Evolutionary conservation across 2,797 vertebrate species (phyloP).

Genomic region (Myotis daubentonii): DNA sequence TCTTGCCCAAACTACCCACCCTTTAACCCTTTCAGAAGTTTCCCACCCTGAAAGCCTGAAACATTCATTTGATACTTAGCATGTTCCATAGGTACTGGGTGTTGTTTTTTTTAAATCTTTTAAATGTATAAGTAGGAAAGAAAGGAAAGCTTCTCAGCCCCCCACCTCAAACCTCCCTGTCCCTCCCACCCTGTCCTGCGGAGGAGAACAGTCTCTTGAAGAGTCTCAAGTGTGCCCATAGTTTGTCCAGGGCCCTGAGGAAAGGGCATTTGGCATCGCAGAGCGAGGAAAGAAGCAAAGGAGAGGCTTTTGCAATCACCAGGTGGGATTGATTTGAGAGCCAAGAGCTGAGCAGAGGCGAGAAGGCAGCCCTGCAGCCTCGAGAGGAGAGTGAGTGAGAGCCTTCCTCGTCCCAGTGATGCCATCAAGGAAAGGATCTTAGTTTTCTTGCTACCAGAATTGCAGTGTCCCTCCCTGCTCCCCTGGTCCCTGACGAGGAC

Average conservation of each 20-base stretch:
- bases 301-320: conserved; percentile 47
- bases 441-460: conserved; percentile 51
- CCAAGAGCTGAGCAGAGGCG: conserved; percentile 38
- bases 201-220: conserved; percentile 1
- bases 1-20: conserved; percentile 18
- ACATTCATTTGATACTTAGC: conserved; percentile 44
- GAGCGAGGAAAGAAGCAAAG: conserved; percentile 18
- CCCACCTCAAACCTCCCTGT: background rate
- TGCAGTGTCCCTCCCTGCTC: conserved; percentile 35
- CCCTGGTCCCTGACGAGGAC: conserved; percentile 60
- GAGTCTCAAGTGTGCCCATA: background rate
- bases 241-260: background rate
- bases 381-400: background rate
- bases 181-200: background rate
- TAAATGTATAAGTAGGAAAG: conserved; percentile 6
- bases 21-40: conserved; percentile 41
- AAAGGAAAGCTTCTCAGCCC: background rate
- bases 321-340: conserved; percentile 61
- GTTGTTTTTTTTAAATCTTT: background rate
- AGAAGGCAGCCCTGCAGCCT: background rate
- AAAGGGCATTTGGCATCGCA: conserved; percentile 50
- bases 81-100: conserved; percentile 12
- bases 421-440: background rate
- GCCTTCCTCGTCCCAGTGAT: background rate
- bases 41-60: conserved; percentile 28